Base-by-base conservation (phyloP, 2,113 vertebrate genomes). In the Pedionomus torquatus region DNA sequence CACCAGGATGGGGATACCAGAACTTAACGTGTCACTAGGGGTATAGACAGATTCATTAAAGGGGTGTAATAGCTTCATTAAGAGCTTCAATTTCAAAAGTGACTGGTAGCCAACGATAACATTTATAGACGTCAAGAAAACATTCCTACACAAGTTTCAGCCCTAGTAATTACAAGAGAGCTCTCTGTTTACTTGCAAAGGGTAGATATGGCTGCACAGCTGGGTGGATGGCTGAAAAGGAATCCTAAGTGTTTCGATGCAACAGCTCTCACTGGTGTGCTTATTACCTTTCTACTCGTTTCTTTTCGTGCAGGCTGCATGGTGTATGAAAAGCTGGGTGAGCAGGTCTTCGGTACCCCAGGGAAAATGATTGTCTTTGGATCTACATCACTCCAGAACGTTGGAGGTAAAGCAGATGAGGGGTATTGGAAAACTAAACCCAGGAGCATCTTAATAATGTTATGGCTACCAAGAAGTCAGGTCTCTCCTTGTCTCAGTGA, bases 241-340 rank as follows among this genome's bases (percentile, higher is more conserved):
- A 69, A 57, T 79, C 7, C 0, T 52, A 43, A 33, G 30, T 77
- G 23, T 86, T 90, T 87, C 3, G 3, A 65, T 33, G 87, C 74
- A 37, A 19, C 20, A 72, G 52, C 33, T 46, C 51, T 70, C 13
- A 6, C 39, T 63, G 15, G 10, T 16, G 24, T 70, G 15, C 58
- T 86, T 78, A n/a, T 89, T 81, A 89, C 28, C 64, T 64, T 93
- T 91, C 57, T 87, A 84, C 61, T 87, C 17, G 5, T 52, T 77
- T 96, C 44, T n/a, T 95, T 93, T 89, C 70, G 41, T 61, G 26
- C 71, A 98, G 98, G 98, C 52, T 98, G 98, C 94, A 98, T 98
- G 98, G 98, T 98, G 17, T 98, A 98, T 87, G 98, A 98, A 94
- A 98, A 98, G 81, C 95, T 98, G 48, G 98, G 98, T 44, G 98